phyloP scores from a whole-genome alignment of 2,888 invertebrate species.

The Mimumesa dahlbomi region DNA sequence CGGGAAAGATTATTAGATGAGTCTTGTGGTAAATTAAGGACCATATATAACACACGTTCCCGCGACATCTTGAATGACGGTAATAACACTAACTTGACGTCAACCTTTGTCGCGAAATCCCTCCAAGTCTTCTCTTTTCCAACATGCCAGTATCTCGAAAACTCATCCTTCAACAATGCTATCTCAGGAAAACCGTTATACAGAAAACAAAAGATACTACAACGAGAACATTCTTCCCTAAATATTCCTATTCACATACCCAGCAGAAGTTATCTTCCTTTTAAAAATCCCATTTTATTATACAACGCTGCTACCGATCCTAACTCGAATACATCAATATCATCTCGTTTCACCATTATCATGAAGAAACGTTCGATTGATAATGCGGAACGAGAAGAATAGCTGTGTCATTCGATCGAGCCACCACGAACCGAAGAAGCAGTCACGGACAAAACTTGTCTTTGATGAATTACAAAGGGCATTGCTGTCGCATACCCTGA shows the following conservation, averaged over 20 bases:
- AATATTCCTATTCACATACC: too few relatives aligned
- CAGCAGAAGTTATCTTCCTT: too few relatives aligned
- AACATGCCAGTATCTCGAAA: constrained; percentile 32
- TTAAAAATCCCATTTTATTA: too few relatives aligned
- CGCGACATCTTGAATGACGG: constrained; percentile 67
- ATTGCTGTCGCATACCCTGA: constrained; percentile 5
- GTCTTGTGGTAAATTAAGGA: constrained; percentile 66
- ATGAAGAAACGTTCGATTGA: too few relatives aligned
- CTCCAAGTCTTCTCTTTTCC: constrained; percentile 35
- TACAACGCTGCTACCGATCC: too few relatives aligned
- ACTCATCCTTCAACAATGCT: constrained; percentile 31
- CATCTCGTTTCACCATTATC: too few relatives aligned
- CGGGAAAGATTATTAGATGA: constrained; percentile 46
- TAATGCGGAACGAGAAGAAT: too few relatives aligned
- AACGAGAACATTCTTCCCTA: constrained; percentile 42
- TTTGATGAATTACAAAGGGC: constrained; percentile 46
- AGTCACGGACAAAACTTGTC: not conserved
- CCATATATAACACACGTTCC: constrained; percentile 63
- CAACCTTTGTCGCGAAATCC: constrained; percentile 56
- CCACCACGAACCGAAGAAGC: too few relatives aligned
- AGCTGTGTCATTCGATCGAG: too few relatives aligned
- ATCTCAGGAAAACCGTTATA: constrained; percentile 29
- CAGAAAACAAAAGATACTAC: constrained; percentile 51
- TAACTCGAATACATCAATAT: too few relatives aligned
- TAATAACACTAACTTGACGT: constrained; percentile 76